Conservation (phyloP, 2,113 vertebrate genomes). For the Meleagris gallopavo region DNA sequence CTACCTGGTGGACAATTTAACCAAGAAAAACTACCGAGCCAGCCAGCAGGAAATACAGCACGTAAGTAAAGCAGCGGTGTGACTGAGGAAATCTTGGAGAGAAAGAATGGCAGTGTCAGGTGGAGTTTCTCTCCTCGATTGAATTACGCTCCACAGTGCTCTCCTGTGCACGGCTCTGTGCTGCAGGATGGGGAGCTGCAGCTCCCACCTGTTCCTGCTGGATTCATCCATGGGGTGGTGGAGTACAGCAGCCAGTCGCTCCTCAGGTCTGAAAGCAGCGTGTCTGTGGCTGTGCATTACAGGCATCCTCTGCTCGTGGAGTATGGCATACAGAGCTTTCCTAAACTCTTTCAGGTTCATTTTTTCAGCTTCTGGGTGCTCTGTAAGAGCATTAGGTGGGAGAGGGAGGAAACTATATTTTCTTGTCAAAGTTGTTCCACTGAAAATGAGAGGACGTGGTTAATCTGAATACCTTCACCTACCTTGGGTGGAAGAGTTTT, state of each 20-base stretch:
- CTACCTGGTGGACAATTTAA: constrained; percentile 99
- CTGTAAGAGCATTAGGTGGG: fast-evolving
- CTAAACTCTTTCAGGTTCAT: not conserved
- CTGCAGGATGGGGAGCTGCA: fast-evolving
- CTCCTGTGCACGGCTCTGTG: not conserved
- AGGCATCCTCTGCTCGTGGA: not conserved
- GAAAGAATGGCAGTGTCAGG: not conserved
- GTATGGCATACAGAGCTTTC: not conserved
- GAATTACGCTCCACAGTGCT: not conserved
- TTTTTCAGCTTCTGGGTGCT: not conserved
- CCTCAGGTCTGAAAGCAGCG: not conserved
- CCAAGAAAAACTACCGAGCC: constrained; percentile 99
- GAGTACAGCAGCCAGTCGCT: not conserved
- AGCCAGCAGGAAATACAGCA: constrained; percentile 99
- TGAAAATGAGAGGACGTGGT: not conserved
- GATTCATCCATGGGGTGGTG: not conserved
- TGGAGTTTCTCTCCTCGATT: fast-evolving
- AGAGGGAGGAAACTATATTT: fast-evolving
- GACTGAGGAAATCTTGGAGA: not conserved
- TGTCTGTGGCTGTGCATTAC: not conserved
- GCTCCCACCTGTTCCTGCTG: not conserved
- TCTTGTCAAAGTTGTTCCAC: not conserved
- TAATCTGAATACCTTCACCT: not conserved
- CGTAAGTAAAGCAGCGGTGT: constrained; percentile 83
- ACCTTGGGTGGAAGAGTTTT: not conserved